Evolutionary conservation across 2,797 vertebrate species (phyloP), one percentile per base, ranked within the genome.

Genomic region (Gouania willdenowi): DNA sequence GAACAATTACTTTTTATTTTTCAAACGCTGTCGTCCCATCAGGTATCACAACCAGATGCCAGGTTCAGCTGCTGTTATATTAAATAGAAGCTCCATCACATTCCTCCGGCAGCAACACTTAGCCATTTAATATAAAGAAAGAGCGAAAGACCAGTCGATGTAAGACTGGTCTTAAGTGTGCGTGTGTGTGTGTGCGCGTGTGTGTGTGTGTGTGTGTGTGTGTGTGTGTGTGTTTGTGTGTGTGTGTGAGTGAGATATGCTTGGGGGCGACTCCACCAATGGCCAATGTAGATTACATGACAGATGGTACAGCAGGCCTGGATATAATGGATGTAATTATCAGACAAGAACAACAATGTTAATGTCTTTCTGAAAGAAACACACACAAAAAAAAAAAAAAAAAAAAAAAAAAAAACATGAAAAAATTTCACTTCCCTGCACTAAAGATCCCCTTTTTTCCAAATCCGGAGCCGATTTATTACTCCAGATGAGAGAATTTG

Each of bases 201-300:
- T 13, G 30, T 15, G 20, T 22, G 6, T 34, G 13, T 35, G 24
- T 2, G n/a, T 10, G 9, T 38, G 18, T 59, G 55, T 23, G 16
- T 34, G 44, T 38, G 25, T 35, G 26, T 43, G 41, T 30, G 29
- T 10, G 9, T 35, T 34, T 56, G 34, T 31, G 36, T 61, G 34
- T 51, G 18, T 57, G 45, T 19, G 9, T 45, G 26, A 35, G 27
- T 53, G 36, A 55, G 39, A 59, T 56, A 40, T 65, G 62, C 65
- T 71, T 41, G 34, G 63, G 60, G 66, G 48, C 42, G 60, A 43
- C 56, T 64, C 42, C 41, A 74, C 59, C 53, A 39, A 41, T 66
- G 58, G 74, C 59, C 53, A 39, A 41, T 66, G 58, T 60, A 68
- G 56, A 67, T 63, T 55, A 66, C 41, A 39, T 61, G 69, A 66